phyloP scores from a whole-genome alignment of 35 echinoderm and acorn worm species.

The Holothuria glaberrima region DNA sequence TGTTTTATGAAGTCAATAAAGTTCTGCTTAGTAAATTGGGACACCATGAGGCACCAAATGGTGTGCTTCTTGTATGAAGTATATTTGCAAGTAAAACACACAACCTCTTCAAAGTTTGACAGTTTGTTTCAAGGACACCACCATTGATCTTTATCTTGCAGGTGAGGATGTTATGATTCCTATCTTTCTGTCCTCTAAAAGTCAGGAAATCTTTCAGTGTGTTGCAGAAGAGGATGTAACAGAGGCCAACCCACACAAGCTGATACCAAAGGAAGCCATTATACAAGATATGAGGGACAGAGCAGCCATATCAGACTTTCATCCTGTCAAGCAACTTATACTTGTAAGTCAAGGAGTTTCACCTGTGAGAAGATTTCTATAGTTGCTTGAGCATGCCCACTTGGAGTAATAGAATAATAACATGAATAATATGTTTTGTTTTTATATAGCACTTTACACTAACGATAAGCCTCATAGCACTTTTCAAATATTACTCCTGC shows the following conservation, averaged over 20 bases:
- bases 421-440: too few species aligned
- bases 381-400: too few species aligned
- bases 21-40: too few species aligned
- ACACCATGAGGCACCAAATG: too few species aligned
- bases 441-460: too few species aligned
- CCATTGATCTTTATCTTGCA: neutral
- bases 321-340: conserved; percentile 86
- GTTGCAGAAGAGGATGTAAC: conserved; percentile 89
- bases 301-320: conserved; percentile 93
- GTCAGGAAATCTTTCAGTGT: conserved; percentile 89
- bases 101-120: neutral
- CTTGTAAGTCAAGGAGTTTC: conserved; percentile 59
- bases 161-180: conserved; percentile 52
- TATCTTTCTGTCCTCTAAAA: conserved; percentile 87
- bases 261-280: conserved; percentile 82
- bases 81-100: too few species aligned
- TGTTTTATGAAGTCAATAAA: too few species aligned
- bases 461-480: too few species aligned
- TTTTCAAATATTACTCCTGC: too few species aligned
- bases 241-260: conserved; percentile 79
- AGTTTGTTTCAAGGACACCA: neutral
- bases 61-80: too few species aligned
- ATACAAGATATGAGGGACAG: conserved; percentile 94
- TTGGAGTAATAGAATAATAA: too few species aligned
- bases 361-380: too few species aligned